Base-by-base conservation (phyloP, 1,140 invertebrate genomes). In the Tetramorium parvispinum region DNA sequence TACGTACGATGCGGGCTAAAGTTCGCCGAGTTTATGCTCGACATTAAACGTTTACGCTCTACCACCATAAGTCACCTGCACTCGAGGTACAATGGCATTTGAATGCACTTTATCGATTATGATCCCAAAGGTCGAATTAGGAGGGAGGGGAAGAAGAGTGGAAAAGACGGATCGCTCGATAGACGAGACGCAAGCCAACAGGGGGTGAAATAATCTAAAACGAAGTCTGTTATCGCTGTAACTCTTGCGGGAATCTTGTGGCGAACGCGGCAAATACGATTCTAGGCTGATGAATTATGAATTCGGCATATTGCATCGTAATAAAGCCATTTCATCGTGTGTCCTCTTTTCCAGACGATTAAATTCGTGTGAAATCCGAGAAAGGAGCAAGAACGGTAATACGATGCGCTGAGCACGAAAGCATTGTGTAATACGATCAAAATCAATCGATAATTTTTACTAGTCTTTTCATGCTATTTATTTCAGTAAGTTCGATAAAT, bases 41-140 rank as follows among this genome's bases (percentile, higher is more conserved):
- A 68, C 87, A 82, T 91, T 91, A 91, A 92, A 91, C 63, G 89
- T 91, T 87, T 89, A 89, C 85, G 59, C 63, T 59, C 73, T 24
- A 53, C 16, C 68, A 13, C 46, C 37, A 24, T 86, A 85, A 78
- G 82, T 78, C 82, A 78, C 73, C n/a, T 46, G 65, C 65, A 51
- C 46, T 57, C 63, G 51, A 55, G 13, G 32, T 51, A 87, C 78
- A 70, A 83, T 40, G 90, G 82, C 88, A 91, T 91, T 93, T 91
- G 71, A 91, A 92, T 92, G 91, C 87, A 89, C 63, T 91, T 92
- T 90, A 91, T 92, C 89, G 90, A 92, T 91, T 91, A 92, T 90
- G 86, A 87, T 66, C 65, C 27, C 49, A 21, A 78, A 66, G 53
- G 59, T 18, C 32, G 37, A 78, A 78, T 66, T 66, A 78, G 16